Evolutionary conservation across 2,888 invertebrate species (phyloP).

Genomic region (Sesia apiformis): DNA sequence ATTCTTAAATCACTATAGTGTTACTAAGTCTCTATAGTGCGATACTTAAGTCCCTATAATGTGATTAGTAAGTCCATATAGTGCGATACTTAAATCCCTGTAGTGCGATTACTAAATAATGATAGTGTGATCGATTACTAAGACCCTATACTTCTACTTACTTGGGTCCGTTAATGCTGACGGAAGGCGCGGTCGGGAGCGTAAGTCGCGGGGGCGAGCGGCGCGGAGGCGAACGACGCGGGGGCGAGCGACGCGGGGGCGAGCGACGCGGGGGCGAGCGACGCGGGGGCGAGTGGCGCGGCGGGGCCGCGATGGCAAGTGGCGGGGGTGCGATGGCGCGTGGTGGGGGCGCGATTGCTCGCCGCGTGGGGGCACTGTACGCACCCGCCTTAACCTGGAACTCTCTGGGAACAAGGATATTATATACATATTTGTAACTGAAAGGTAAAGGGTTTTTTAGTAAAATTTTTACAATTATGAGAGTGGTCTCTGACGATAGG

Average conservation of each 20-base stretch:
- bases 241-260: constrained; percentile 21
- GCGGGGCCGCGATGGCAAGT: constrained; percentile 11
- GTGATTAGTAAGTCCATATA: no score
- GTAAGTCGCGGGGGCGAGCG: constrained; percentile 5
- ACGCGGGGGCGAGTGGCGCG: constrained; percentile 5
- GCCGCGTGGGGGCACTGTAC: constrained; percentile 4
- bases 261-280: constrained; percentile 17
- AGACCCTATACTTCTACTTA: not conserved
- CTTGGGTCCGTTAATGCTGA: constrained; percentile 3
- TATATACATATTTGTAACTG: no score
- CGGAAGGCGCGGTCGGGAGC: constrained; percentile 5
- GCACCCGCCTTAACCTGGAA: constrained; percentile 45
- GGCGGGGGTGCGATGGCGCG: constrained; percentile 6
- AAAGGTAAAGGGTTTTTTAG: no score
- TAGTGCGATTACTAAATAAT: no score
- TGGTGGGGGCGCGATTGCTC: constrained; percentile 11
- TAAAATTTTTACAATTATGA: no score
- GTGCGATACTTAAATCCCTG: no score
- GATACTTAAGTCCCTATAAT: no score
- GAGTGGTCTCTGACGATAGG: no score
- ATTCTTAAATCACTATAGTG: no score
- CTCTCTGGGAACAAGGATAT: constrained; percentile 32
- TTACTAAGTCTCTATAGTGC: no score
- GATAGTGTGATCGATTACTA: no score
- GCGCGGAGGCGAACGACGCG: constrained; percentile 12